Conservation (phyloP, 2,113 vertebrate genomes). For the Dolichallabes microphthalmus region DNA sequence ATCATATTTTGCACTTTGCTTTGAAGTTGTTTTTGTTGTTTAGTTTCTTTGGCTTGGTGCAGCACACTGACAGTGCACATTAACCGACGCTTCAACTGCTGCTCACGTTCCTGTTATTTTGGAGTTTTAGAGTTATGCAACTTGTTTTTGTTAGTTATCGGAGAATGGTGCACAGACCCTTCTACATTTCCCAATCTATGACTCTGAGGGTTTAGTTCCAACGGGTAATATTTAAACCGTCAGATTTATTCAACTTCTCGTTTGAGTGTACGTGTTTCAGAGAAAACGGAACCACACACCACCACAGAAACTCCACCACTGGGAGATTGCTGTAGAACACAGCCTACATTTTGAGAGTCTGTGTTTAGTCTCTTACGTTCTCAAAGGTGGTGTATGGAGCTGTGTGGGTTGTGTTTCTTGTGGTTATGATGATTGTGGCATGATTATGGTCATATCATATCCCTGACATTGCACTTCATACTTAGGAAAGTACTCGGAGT, state of each 20-base stretch:
- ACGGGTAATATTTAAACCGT: not conserved
- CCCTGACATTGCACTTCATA: conserved; percentile 24
- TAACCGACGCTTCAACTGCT: conserved; percentile 21
- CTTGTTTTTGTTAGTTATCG: not conserved
- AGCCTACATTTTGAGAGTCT: not conserved
- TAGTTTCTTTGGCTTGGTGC: conserved; percentile 12
- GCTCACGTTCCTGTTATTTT: not conserved
- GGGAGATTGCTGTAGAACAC: not conserved
- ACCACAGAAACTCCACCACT: not conserved
- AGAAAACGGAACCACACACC: not conserved
- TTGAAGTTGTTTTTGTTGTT: not conserved
- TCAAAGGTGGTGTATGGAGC: conserved; percentile 37
- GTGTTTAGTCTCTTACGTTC: conserved; percentile 7
- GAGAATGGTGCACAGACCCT: not conserved
- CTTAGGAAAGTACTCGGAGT: conserved; percentile 19
- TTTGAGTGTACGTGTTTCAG: not conserved
- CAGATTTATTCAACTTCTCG: not conserved
- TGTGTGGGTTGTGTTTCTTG: conserved; percentile 35
- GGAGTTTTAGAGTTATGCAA: not conserved
- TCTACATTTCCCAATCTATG: not conserved
- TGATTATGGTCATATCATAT: conserved; percentile 32
- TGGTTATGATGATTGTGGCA: no score
- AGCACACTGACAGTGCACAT: conserved; percentile 7
- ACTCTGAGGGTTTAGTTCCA: not conserved
- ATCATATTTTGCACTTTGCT: not conserved